phyloP scores from a whole-genome alignment of 1,140 invertebrate genomes.

The Ostrea denselamellosa region DNA sequence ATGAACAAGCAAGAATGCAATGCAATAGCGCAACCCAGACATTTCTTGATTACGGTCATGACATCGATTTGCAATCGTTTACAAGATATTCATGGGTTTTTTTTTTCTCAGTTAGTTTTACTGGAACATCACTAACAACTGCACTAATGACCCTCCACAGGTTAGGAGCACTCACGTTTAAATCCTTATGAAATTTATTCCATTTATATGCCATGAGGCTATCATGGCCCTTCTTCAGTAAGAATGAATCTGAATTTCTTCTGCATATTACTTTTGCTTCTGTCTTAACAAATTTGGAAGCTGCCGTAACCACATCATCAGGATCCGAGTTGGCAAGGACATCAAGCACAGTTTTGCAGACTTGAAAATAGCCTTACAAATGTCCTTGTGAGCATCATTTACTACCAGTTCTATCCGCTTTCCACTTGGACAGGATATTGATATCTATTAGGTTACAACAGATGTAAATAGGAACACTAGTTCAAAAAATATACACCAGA shows the following conservation, averaged over 20 bases:
- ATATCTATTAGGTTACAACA: too few relatives aligned
- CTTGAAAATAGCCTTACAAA: slow-evolving; percentile 49
- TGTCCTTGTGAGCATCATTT: not conserved
- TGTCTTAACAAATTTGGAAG: not conserved
- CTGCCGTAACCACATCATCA: slow-evolving; percentile 16
- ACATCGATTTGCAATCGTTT: slow-evolving; percentile 27
- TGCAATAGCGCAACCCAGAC: slow-evolving; percentile 41
- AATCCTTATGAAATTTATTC: slow-evolving; percentile 34
- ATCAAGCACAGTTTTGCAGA: slow-evolving; percentile 17
- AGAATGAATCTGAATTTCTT: slow-evolving; percentile 23
- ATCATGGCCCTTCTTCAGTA: slow-evolving; percentile 35
- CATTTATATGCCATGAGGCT: slow-evolving; percentile 34
- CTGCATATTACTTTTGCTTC: slow-evolving; percentile 38
- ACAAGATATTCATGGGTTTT: slow-evolving; percentile 15
- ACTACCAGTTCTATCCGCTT: slow-evolving; percentile 30
- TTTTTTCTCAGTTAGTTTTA: not conserved
- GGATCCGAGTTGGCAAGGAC: not conserved
- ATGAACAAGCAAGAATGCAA: slow-evolving; percentile 43
- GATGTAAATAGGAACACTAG: not conserved
- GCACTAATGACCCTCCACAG: not conserved
- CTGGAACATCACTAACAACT: slow-evolving; percentile 25
- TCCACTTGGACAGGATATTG: slow-evolving; percentile 44
- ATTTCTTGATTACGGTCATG: slow-evolving; percentile 44
- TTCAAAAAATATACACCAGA: not conserved
- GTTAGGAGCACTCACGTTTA: slow-evolving; percentile 35